Evolutionary conservation across 2,888 invertebrate species (phyloP).

Genomic region (Yponomeuta plumbellus): DNA sequence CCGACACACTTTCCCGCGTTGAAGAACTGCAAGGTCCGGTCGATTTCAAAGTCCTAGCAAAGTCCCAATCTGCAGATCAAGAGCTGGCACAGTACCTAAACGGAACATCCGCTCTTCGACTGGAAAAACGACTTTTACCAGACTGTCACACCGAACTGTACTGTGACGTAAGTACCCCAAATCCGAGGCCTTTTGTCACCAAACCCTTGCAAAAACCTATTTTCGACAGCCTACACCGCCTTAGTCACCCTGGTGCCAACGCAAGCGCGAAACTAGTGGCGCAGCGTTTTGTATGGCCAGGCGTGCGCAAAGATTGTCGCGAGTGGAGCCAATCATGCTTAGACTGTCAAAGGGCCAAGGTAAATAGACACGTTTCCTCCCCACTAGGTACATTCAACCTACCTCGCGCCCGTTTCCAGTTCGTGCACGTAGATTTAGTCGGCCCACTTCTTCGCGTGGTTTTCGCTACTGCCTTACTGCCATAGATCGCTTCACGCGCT

Average conservation of each 20-base stretch:
- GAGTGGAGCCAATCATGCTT: conserved; percentile 21
- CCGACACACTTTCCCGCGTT: neutral
- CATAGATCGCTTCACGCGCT: neutral
- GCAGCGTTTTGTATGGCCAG: conserved; percentile 25
- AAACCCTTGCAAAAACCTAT: conserved; percentile 19
- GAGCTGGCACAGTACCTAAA: conserved; percentile 14
- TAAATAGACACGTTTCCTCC: conserved; percentile 13
- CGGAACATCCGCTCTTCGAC: neutral
- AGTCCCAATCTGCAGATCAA: conserved; percentile 15
- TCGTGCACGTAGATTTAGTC: conserved; percentile 16
- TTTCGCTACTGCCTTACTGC: neutral
- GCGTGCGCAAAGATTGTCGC: conserved; percentile 22
- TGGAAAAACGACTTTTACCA: conserved; percentile 12
- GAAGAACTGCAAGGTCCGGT: conserved; percentile 7
- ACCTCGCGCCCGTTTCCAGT: conserved; percentile 10
- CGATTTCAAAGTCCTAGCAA: conserved; percentile 13
- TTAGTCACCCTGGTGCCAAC: too few relatives aligned
- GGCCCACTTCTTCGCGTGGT: neutral
- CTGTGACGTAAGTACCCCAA: conserved; percentile 14
- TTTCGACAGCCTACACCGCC: conserved; percentile 21
- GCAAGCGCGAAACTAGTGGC: too few relatives aligned
- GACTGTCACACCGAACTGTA: conserved; percentile 21
- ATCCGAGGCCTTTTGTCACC: conserved; percentile 22
- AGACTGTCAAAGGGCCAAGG: conserved; percentile 18
- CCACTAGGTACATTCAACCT: conserved; percentile 18